A percentile compares a stretch with the other conserved stretches of the same genome.
These are phyloP conservation scores for Athetis lepigone DNA, from an alignment of 2,888 invertebrate species.

Conservation along the genomic window DNA sequence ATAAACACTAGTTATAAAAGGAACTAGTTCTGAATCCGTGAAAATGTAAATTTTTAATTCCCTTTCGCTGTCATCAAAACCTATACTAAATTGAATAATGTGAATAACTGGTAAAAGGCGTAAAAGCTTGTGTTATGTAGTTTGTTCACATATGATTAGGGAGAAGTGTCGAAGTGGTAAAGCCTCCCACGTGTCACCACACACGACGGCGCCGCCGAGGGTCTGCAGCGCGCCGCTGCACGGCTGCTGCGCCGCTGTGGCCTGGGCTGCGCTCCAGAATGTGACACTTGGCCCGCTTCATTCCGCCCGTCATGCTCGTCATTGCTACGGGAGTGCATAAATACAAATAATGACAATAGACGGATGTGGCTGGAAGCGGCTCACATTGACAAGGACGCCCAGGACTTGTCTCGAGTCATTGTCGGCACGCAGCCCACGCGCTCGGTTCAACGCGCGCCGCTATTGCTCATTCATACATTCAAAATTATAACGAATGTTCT, in stretches of 20 bases:
- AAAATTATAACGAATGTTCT: constrained; percentile 88
- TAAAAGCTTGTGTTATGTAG: constrained; percentile 58
- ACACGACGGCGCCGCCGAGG: constrained; percentile 71
- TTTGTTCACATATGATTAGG: constrained; percentile 57
- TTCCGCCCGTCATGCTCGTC: constrained; percentile 81
- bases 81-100: constrained; percentile 52
- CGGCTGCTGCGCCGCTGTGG: constrained; percentile 24
- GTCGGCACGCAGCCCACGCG: constrained; percentile 88
- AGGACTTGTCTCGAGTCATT: constrained; percentile 88
- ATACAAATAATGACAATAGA: constrained; percentile 89
- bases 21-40: constrained; percentile 78
- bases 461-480: constrained; percentile 91
- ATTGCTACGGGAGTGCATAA: constrained; percentile 86
- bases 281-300: constrained; percentile 48
- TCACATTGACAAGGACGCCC: constrained; percentile 91
- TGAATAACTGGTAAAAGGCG: constrained; percentile 61
- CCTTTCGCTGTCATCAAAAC: constrained; percentile 53
- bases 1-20: constrained; percentile 78
- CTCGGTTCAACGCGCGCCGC: constrained; percentile 81
- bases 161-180: constrained; percentile 65
- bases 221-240: constrained; percentile 36
- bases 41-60: constrained; percentile 76
- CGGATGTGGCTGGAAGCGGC: constrained; percentile 90
- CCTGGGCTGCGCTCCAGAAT: constrained; percentile 50
- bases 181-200: constrained; percentile 79